These are phyloP conservation scores for Caerostris darwini DNA, from an alignment of 1,140 invertebrate genomes.

Conservation along the genomic window DNA sequence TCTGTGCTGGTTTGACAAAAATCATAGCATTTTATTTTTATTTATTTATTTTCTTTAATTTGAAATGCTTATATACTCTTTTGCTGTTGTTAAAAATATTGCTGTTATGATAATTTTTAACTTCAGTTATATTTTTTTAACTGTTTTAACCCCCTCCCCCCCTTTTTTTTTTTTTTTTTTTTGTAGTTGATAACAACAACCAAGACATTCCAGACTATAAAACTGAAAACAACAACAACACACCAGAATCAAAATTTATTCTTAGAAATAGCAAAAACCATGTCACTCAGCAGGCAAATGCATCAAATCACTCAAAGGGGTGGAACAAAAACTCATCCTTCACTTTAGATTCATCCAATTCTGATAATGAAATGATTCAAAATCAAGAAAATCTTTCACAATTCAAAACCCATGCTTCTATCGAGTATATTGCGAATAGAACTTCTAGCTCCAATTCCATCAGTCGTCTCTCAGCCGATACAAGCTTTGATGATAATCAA, in stretches of 20 bases:
- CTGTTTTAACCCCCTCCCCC: no score
- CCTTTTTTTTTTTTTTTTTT: background rate
- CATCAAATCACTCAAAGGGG: background rate
- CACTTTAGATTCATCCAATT: background rate
- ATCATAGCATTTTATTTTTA: no score
- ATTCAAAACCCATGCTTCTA: background rate
- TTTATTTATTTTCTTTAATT: no score
- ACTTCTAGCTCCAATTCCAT: background rate
- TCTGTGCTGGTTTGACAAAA: no score
- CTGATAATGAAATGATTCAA: background rate
- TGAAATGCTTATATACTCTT: no score
- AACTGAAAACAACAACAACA: slow-evolving; percentile 40
- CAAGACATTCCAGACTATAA: background rate
- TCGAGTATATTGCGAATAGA: background rate
- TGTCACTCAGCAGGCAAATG: background rate
- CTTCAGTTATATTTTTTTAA: no score
- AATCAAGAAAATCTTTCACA: slow-evolving; percentile 1
- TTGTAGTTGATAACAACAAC: background rate
- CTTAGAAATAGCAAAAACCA: background rate
- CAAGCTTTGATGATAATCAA: slow-evolving; percentile 25
- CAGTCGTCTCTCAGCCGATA: background rate
- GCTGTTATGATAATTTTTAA: no score
- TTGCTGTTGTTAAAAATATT: no score
- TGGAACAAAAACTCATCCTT: background rate
- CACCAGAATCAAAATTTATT: background rate